A percentile compares a stretch with the other conserved stretches of the same genome.
Evolutionary conservation across 2,888 invertebrate genomes (phyloP).

Genomic region (Synanthedon vespiformis): DNA sequence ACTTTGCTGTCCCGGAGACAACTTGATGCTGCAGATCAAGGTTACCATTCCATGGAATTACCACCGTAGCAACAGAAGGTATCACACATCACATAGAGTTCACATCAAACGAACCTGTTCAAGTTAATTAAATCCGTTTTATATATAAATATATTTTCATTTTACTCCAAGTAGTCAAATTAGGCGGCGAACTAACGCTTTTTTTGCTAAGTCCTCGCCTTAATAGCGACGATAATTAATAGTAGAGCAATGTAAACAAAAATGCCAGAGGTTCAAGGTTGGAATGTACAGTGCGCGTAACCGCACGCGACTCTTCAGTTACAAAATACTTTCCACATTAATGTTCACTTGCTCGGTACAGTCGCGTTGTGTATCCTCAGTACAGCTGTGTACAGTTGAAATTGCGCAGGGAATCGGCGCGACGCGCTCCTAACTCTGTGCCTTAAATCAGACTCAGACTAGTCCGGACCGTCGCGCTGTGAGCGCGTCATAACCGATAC

Average conservation of each 20-base stretch:
- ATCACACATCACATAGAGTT: no score
- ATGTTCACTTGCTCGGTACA: not conserved
- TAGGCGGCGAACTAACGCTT: no score
- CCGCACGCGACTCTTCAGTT: not conserved
- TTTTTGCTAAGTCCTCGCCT: no score
- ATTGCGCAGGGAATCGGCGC: constrained; percentile 57
- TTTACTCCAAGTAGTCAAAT: no score
- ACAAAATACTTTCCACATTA: not conserved
- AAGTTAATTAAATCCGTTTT: no score
- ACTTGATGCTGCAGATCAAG: no score
- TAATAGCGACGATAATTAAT: no score
- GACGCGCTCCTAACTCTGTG: constrained; percentile 6
- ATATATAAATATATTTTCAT: no score
- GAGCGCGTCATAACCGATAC: constrained; percentile 23
- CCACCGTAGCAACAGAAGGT: no score
- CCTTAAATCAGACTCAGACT: constrained; percentile 26
- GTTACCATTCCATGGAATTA: no score
- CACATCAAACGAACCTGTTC: no score
- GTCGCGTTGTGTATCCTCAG: constrained; percentile 17
- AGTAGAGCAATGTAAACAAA: not conserved
- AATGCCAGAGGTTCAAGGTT: not conserved
- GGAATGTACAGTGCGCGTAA: not conserved
- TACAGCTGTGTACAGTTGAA: constrained; percentile 19
- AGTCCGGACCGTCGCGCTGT: constrained; percentile 38
- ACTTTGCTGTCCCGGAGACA: no score